A percentile compares a stretch with the other conserved stretches of the same genome.
phyloP scores from a whole-genome alignment of 2,888 invertebrate genomes.

The Eutolmus rufibarbis region DNA sequence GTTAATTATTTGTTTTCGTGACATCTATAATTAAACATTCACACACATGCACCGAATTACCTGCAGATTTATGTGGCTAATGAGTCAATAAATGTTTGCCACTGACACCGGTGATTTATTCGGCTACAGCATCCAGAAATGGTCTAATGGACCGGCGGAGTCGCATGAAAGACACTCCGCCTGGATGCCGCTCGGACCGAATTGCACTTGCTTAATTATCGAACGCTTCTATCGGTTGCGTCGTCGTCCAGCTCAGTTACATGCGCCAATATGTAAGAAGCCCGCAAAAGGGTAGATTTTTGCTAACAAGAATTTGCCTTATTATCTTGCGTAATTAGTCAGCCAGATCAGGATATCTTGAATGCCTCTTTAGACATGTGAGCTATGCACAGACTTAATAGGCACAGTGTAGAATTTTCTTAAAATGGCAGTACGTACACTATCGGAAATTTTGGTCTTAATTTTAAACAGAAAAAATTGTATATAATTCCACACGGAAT shows the following conservation, averaged over 20 bases:
- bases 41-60: constrained; percentile 48
- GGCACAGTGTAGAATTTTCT: too few relatives aligned
- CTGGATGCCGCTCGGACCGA: background rate
- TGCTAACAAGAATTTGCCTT: background rate
- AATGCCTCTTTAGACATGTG: background rate
- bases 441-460: too few relatives aligned
- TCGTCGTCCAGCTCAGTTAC: background rate
- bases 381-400: background rate
- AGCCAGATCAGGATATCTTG: background rate
- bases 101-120: constrained; percentile 53
- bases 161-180: background rate
- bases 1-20: constrained; percentile 54
- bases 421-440: too few relatives aligned
- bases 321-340: constrained; percentile 36
- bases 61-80: constrained; percentile 51
- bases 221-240: constrained; percentile 5
- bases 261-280: constrained; percentile 14
- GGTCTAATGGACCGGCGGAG: constrained; percentile 11
- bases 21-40: constrained; percentile 53
- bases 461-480: too few relatives aligned
- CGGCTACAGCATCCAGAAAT: constrained; percentile 26
- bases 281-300: background rate
- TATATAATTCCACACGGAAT: too few relatives aligned
- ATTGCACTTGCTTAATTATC: constrained; percentile 35
- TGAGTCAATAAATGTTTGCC: constrained; percentile 52